These are phyloP conservation scores for Hirtodrosophila trivittata DNA, from an alignment of 2,888 invertebrate species.

Conservation along the genomic window DNA sequence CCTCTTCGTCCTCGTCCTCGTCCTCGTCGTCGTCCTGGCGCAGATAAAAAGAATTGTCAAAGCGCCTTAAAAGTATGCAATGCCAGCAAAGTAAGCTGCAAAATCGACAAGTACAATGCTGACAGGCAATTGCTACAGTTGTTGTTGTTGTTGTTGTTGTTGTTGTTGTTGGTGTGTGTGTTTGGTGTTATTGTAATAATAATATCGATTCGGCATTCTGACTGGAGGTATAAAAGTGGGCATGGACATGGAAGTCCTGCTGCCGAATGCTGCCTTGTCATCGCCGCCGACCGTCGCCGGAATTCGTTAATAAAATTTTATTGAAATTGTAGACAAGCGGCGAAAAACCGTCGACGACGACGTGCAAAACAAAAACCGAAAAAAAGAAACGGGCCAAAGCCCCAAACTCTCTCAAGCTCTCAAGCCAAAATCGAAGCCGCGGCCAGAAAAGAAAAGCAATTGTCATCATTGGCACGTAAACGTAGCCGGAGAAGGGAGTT, in stretches of 20 bases:
- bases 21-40: slow-evolving; percentile 56
- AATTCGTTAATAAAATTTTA: slow-evolving; percentile 83
- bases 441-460: slow-evolving; percentile 73
- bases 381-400: slow-evolving; percentile 42
- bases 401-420: slow-evolving; percentile 1
- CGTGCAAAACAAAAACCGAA: slow-evolving; percentile 72
- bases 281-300: slow-evolving; percentile 78
- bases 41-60: slow-evolving; percentile 80
- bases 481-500: slow-evolving; percentile 22
- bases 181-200: slow-evolving; percentile 74
- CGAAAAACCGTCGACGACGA: slow-evolving; percentile 76
- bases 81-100: slow-evolving; percentile 80
- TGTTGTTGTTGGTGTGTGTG: slow-evolving; percentile 7
- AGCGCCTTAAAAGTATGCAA: slow-evolving; percentile 80
- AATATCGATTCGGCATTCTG: slow-evolving; percentile 73
- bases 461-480: slow-evolving; percentile 82
- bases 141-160: slow-evolving; percentile 16
- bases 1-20: slow-evolving; percentile 10
- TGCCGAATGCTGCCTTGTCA: slow-evolving; percentile 67
- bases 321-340: slow-evolving; percentile 83
- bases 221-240: slow-evolving; percentile 67
- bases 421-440: slow-evolving; percentile 68
- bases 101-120: slow-evolving; percentile 80
- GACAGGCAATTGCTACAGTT: slow-evolving; percentile 78
- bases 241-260: slow-evolving; percentile 39